Base-by-base conservation (phyloP, 2,888 invertebrate genomes). In the Athalia rosae region DNA sequence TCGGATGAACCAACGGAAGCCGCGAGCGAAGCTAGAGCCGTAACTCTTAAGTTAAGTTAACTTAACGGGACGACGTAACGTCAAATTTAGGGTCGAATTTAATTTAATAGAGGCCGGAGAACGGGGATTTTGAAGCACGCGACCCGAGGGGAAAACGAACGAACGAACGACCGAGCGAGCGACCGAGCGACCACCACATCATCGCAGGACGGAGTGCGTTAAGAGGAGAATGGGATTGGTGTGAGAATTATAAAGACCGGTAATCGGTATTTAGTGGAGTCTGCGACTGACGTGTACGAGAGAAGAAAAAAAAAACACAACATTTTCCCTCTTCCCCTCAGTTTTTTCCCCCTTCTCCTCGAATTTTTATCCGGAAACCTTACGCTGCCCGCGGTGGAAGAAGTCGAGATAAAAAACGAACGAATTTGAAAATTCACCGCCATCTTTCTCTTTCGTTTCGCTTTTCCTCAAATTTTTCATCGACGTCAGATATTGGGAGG, bases 201-300 rank as follows among this genome's bases (percentile, higher is more conserved):
- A n/a, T 8, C 11, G 8, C 28, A 8, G 74, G 61, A 62, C 74
- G 74, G 48, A 48, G 74, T 59, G 71, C 50, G 71, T 71, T 71
- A 62, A 62, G 61, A 62, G 74, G 47, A 50, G 62, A 74, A 74
- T 74, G 7, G 7, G 43, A 61, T 28, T 13, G 74, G 74, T 59
- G 74, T 74, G 74, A 61, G 61, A 59, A 74, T 83, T 28, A 28
- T 82, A 85, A 86, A 86, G 86, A 86, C 84, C 85, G 85, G 83
- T 84, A 87, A 88, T 89, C 86, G 86, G 87, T 88, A 89, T 89
- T 89, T 88, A 89, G 87, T 87, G 87, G 87, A 83, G 85, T 81
- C 89, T 89, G 89, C 85, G 84, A 85, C 82, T 88, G 88, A 88
- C 88, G 82, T 85, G 85, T 86, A 87, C 84, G 84, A 85, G 84